Base-by-base conservation (phyloP, 2,888 invertebrate species). In the Eristalis pertinax region DNA sequence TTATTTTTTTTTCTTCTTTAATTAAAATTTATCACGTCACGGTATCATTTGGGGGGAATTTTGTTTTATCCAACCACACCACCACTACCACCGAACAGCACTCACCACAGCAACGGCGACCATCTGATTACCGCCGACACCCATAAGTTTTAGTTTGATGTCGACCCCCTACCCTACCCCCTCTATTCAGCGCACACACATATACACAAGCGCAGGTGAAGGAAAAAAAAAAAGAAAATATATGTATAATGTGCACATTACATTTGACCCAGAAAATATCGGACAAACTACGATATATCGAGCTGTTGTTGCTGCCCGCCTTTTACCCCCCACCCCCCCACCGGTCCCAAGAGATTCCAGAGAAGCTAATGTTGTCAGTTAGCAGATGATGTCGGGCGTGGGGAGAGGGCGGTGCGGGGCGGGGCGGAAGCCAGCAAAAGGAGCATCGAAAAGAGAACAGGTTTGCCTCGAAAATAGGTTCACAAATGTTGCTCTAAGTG, bases 191-290 rank as follows among this genome's bases (percentile, higher is more conserved):
- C 8, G 1, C 32, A 10, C 32, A 32, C 32, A 32, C 32, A 32
- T 0, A 32, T 1, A 1, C 32, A 32, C 8, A 32, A 32, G 7
- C 5, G 38, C 41, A 50, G 65, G 73, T 69, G 62, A 50, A 73
- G 62, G 62, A 69, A 62, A 73, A 35, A 62, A 62, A 38, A 56
- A 81, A n/a, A 84, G 26, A 58, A 11, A 78, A 64, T 58, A 26
- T 24, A 79, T 19, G 43, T 38, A 63, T 32, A 32, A 32, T 32
- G 32, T 68, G 70, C 70, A 56, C 58, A 58, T 80, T 70, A 72
- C 72, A 81, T 77, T 77, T 85, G 85, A 81, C 85, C 81, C 50
- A 77, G 60, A 85, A 81, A 81, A 56, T 69, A 65, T 32, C 50
- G 26, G 56, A 58, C 64, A 69, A 15, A 15, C 32, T 63, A 10